phyloP scores from a whole-genome alignment of 2,888 invertebrate species.

The Scaptomyza polygonia region DNA sequence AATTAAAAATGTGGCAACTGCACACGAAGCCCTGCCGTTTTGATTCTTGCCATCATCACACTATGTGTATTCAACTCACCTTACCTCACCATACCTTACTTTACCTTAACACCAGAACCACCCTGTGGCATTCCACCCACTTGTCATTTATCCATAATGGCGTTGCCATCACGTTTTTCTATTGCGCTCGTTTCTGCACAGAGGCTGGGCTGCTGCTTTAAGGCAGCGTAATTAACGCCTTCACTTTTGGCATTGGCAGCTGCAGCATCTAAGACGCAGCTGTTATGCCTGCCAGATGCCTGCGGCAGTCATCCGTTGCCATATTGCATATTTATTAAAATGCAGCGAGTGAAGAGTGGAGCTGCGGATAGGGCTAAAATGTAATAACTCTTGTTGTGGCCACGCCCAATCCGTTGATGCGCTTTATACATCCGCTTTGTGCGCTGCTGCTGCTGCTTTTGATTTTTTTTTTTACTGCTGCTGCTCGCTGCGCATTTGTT shows the following conservation, averaged over 20 bases:
- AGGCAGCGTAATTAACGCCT: conserved; percentile 72
- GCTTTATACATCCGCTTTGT: conserved; percentile 25
- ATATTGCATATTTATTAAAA: conserved; percentile 79
- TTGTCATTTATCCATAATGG: conserved; percentile 57
- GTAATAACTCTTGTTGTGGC: conserved; percentile 75
- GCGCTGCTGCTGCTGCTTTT: conserved; percentile 24
- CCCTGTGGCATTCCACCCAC: background rate
- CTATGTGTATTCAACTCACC: conserved; percentile 1
- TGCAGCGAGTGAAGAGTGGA: conserved; percentile 49
- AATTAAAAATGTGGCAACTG: conserved; percentile 78
- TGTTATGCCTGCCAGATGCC: conserved; percentile 25
- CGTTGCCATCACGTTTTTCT: conserved; percentile 60
- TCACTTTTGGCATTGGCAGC: conserved; percentile 65
- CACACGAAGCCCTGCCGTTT: conserved; percentile 34
- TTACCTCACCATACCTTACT: background rate
- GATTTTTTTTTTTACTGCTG: too few relatives aligned
- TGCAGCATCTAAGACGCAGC: conserved; percentile 47
- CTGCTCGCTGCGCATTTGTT: conserved; percentile 49
- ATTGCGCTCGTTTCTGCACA: conserved; percentile 43
- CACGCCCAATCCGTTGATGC: conserved; percentile 45
- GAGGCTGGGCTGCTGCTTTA: conserved; percentile 19
- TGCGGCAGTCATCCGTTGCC: background rate
- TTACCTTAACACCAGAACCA: background rate
- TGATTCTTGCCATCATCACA: conserved; percentile 2
- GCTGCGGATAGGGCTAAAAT: conserved; percentile 59